Percentiles rank a stretch among this genome's conserved stretches.
These are phyloP conservation scores for Acanthopagrus latus DNA, from an alignment of 2,797 vertebrate species.

Conservation along the genomic window DNA sequence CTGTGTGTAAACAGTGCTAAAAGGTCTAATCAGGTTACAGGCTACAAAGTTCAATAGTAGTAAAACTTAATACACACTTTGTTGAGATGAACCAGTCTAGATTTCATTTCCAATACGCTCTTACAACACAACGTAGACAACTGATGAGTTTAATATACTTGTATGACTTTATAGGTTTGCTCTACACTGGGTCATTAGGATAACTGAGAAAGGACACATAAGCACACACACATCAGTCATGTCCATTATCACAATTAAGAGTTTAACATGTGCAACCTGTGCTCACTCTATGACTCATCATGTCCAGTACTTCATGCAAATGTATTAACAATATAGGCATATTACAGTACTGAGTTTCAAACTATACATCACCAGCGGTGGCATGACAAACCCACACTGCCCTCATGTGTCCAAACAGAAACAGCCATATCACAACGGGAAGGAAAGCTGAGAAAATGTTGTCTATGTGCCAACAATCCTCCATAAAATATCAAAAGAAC, in stretches of 20 bases:
- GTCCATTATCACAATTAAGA: too few relatives aligned
- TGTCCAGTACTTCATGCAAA: neutral
- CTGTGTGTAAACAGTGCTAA: neutral
- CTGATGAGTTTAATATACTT: neutral
- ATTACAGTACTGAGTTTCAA: neutral
- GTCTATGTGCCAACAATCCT: neutral
- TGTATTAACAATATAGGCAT: neutral
- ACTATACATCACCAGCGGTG: neutral
- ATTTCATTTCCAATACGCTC: neutral
- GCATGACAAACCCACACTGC: slow-evolving; percentile 9
- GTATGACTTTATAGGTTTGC: neutral
- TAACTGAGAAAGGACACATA: neutral
- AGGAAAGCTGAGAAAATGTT: neutral
- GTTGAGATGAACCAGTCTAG: neutral
- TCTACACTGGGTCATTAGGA: neutral
- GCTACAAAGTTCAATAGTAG: slow-evolving; percentile 11
- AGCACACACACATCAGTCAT: neutral
- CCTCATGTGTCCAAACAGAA: slow-evolving; percentile 30
- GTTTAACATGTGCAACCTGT: neutral
- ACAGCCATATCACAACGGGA: neutral
- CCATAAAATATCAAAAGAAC: too few relatives aligned
- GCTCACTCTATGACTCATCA: neutral
- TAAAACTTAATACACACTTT: neutral
- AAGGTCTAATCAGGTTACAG: too few relatives aligned
- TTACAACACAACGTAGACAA: neutral